A percentile compares a stretch with the other conserved stretches of the same genome.
Conservation (phyloP, 2,113 vertebrate species). For the Colinus virginianus region DNA sequence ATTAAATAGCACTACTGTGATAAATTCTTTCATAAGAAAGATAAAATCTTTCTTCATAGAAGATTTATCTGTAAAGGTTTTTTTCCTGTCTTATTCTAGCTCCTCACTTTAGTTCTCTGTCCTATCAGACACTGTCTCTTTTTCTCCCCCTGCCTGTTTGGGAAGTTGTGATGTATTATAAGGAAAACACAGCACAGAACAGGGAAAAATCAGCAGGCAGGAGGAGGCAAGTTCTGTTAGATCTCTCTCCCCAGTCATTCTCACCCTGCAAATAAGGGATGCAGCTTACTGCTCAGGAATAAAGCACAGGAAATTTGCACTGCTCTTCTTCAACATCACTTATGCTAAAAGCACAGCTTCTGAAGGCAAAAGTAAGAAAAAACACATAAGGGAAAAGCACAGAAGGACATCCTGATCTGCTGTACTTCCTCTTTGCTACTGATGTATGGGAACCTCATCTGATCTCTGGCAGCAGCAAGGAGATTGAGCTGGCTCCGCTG, state of each 20-base stretch:
- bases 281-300: background rate
- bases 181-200: background rate
- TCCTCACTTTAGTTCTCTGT: background rate
- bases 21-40: constrained; percentile 60
- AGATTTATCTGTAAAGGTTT: constrained; percentile 26
- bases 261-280: background rate
- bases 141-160: background rate
- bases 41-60: constrained; percentile 48
- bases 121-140: background rate
- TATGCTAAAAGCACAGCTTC: background rate
- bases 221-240: background rate
- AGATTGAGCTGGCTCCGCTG: background rate
- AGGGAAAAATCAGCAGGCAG: background rate
- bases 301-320: background rate
- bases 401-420: background rate
- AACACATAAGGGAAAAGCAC: background rate
- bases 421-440: background rate
- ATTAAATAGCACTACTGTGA: constrained; percentile 53
- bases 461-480: background rate
- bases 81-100: background rate
- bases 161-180: background rate
- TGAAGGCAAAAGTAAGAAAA: background rate
- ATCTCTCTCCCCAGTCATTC: background rate
- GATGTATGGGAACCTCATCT: background rate
- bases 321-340: background rate